Percentiles rank a stretch among this genome's conserved stretches.
These are phyloP conservation scores for Trichogramma dendrolimi DNA, from an alignment of 2,888 invertebrate genomes.

Conservation along the genomic window DNA sequence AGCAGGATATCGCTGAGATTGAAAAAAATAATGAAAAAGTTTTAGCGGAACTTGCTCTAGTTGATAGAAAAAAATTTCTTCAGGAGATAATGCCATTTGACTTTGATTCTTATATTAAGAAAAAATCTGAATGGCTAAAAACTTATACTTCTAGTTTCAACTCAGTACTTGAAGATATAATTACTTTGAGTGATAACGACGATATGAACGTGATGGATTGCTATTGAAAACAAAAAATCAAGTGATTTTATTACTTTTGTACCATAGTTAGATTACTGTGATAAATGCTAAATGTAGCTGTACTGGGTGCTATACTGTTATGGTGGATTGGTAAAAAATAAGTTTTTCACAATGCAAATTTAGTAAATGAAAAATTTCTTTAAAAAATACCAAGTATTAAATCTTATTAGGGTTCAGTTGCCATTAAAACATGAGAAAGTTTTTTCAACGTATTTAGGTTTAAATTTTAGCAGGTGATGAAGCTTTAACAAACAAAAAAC, in stretches of 20 bases:
- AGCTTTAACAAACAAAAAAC: too few relatives aligned
- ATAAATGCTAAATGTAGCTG: too few relatives aligned
- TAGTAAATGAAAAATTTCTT: too few relatives aligned
- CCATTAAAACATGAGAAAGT: too few relatives aligned
- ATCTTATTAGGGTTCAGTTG: too few relatives aligned
- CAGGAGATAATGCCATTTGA: slow-evolving; percentile 58
- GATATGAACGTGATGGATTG: slow-evolving; percentile 68
- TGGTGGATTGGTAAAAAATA: too few relatives aligned
- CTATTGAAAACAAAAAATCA: slow-evolving; percentile 53
- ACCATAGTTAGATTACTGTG: too few relatives aligned
- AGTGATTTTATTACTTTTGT: slow-evolving; percentile 3
- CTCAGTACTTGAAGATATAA: slow-evolving; percentile 71
- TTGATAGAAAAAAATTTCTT: slow-evolving; percentile 61
- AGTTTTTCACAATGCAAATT: too few relatives aligned
- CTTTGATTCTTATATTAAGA: slow-evolving; percentile 59
- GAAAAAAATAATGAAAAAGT: slow-evolving; percentile 43
- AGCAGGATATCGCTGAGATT: slow-evolving; percentile 41
- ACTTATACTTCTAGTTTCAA: slow-evolving; percentile 65
- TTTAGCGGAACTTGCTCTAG: slow-evolving; percentile 43
- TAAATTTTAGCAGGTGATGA: too few relatives aligned
- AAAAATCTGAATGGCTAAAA: slow-evolving; percentile 65
- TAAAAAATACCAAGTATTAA: too few relatives aligned
- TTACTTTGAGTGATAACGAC: slow-evolving; percentile 58
- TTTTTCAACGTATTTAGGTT: too few relatives aligned
- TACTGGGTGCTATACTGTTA: too few relatives aligned